phyloP scores from a whole-genome alignment of 2,797 vertebrate species.

The Peromyscus nudipes region DNA sequence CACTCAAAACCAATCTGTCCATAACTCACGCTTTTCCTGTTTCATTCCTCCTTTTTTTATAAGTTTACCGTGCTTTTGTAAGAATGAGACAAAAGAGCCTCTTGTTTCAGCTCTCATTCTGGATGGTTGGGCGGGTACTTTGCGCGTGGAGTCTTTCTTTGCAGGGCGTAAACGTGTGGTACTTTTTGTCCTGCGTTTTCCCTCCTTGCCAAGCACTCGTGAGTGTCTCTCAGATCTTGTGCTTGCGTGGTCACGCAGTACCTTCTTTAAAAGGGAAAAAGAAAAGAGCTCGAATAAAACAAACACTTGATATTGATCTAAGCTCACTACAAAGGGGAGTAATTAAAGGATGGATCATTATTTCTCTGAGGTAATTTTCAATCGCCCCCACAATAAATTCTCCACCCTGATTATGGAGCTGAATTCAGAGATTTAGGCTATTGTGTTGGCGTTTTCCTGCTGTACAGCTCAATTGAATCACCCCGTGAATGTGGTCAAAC shows the following conservation, averaged over 20 bases:
- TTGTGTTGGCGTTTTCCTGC: conserved; percentile 74
- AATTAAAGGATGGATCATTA: conserved; percentile 84
- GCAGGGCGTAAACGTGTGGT: conserved; percentile 31
- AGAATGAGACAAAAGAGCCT: background rate
- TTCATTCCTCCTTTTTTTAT: background rate
- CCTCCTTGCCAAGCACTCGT: conserved; percentile 74
- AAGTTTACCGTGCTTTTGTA: background rate
- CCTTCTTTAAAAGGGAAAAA: conserved; percentile 74
- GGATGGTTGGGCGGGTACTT: background rate
- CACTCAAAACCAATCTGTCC: background rate
- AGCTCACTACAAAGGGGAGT: conserved; percentile 82
- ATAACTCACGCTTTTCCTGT: conserved; percentile 10
- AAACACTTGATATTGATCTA: conserved; percentile 84
- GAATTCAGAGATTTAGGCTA: conserved; percentile 76
- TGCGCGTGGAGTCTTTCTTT: conserved; percentile 7
- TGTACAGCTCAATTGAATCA: conserved; percentile 59
- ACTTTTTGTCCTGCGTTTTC: conserved; percentile 58
- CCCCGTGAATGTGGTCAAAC: conserved; percentile 46
- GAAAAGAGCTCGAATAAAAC: conserved; percentile 78
- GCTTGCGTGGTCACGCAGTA: conserved; percentile 80
- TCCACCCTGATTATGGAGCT: conserved; percentile 74
- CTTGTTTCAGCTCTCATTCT: background rate
- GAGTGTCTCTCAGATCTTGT: conserved; percentile 70
- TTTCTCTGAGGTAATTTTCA: conserved; percentile 84
- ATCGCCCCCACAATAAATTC: conserved; percentile 78